Evolutionary conservation across 2,888 invertebrate species (phyloP).

Genomic region (Lagria hirta): DNA sequence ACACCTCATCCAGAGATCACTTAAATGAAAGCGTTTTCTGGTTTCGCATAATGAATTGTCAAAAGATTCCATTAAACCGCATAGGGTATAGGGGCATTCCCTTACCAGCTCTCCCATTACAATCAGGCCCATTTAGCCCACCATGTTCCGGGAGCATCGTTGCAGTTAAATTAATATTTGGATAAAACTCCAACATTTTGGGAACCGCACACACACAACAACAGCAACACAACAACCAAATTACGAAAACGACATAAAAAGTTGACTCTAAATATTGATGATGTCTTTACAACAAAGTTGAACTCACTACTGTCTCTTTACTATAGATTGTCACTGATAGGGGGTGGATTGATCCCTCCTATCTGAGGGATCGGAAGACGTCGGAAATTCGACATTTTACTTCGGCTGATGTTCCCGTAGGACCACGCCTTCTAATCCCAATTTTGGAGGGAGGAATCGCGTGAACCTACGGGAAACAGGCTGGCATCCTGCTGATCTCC

Average conservation of each 20-base stretch:
- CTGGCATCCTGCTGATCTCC: no score
- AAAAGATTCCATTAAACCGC: slow-evolving; percentile 39
- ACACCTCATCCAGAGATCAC: slow-evolving; percentile 31
- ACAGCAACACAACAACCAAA: slow-evolving; percentile 15
- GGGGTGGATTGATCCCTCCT: slow-evolving; percentile 44
- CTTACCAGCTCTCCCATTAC: slow-evolving; percentile 67
- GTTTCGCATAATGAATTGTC: slow-evolving; percentile 44
- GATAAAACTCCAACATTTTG: slow-evolving; percentile 72
- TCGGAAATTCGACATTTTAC: slow-evolving; percentile 23
- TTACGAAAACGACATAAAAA: no score
- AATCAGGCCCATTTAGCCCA: slow-evolving; percentile 60
- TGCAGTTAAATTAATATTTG: slow-evolving; percentile 59
- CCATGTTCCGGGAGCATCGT: slow-evolving; percentile 61
- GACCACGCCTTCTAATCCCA: no score
- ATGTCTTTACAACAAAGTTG: slow-evolving; percentile 25
- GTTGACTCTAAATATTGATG: slow-evolving; percentile 6
- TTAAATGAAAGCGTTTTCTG: slow-evolving; percentile 49
- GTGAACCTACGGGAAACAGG: no score
- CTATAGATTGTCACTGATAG: slow-evolving; percentile 48
- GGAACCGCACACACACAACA: neutral
- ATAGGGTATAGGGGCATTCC: slow-evolving; percentile 22
- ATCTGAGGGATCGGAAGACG: slow-evolving; percentile 38
- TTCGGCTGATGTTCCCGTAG: no score
- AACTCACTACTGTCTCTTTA: slow-evolving; percentile 45
- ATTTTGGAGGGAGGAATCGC: no score